A percentile compares a stretch with the other conserved stretches of the same genome.
Evolutionary conservation across 2,888 invertebrate genomes (phyloP).

Genomic region (Taphrorychus bicolor): DNA sequence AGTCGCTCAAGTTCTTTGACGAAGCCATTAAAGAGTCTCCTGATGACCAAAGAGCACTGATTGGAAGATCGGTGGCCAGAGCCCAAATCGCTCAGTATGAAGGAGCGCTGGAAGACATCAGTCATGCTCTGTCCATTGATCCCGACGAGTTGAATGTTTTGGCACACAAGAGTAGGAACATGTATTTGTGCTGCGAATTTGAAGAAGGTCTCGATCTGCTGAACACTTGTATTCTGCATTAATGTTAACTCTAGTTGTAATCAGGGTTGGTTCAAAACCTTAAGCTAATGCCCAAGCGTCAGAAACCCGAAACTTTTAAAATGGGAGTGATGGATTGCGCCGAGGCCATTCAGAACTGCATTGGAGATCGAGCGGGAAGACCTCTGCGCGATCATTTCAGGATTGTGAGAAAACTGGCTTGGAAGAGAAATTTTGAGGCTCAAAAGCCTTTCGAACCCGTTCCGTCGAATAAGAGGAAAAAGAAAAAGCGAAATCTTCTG

Average conservation of each 20-base stretch:
- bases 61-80: conserved; percentile 64
- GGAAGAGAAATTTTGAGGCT: conserved; percentile 52
- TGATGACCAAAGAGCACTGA: conserved; percentile 62
- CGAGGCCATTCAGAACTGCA: conserved; percentile 57
- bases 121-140: conserved; percentile 57
- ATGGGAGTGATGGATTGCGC: conserved; percentile 58
- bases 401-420: conserved; percentile 57
- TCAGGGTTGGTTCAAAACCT: conserved; percentile 52
- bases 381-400: conserved; percentile 57
- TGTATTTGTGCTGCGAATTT: conserved; percentile 57
- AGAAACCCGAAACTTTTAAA: conserved; percentile 56
- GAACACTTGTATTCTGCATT: background rate
- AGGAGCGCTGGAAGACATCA: conserved; percentile 63
- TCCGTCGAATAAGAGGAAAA: conserved; percentile 44
- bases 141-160: conserved; percentile 52
- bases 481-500: conserved; percentile 52
- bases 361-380: conserved; percentile 56
- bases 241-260: background rate
- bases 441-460: conserved; percentile 51
- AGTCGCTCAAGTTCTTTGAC: conserved; percentile 54
- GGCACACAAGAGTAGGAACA: conserved; percentile 54
- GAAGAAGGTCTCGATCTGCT: conserved; percentile 57
- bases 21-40: conserved; percentile 53
- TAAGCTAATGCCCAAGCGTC: conserved; percentile 49
- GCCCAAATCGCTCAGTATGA: conserved; percentile 56